These are phyloP conservation scores for Chlorocebus sabaeus DNA, from an alignment of 2,113 vertebrate genomes.

Conservation along the genomic window DNA sequence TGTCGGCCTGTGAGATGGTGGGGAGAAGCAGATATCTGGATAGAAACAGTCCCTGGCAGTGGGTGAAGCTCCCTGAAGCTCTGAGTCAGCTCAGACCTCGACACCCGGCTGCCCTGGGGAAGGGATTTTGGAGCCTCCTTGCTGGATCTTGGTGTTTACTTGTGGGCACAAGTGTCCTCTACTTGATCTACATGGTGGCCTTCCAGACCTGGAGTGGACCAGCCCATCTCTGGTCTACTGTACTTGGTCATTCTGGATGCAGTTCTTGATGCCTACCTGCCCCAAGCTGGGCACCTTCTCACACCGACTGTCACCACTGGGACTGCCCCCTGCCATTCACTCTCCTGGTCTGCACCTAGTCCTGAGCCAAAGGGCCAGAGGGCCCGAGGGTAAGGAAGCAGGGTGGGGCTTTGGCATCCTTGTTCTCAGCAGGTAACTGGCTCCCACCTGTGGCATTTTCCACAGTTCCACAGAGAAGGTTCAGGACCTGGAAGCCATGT, in stretches of 20 bases:
- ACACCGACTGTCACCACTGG: not conserved
- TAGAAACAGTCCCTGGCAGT: not conserved
- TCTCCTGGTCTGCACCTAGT: not conserved
- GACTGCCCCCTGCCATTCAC: not conserved
- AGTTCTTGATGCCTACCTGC: not conserved
- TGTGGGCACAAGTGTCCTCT: not conserved
- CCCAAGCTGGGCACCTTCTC: not conserved
- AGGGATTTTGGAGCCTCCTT: not conserved
- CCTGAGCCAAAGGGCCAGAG: not conserved
- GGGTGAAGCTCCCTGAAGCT: not conserved
- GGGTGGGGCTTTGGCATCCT: not conserved
- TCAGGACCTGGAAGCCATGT: not conserved
- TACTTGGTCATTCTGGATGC: not conserved
- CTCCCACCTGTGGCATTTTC: not conserved
- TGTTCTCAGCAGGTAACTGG: not conserved
- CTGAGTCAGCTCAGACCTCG: not conserved
- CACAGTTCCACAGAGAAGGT: not conserved
- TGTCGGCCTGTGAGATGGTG: not conserved
- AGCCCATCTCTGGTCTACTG: not conserved
- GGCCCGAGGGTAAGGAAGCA: not conserved
- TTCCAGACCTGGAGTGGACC: not conserved
- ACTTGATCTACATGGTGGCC: not conserved
- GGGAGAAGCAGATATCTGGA: not conserved
- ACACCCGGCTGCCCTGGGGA: not conserved
- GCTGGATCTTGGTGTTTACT: not conserved